These are phyloP conservation scores for Brachypteracias leptosomus DNA, from an alignment of 2,113 vertebrate species.

Conservation along the genomic window DNA sequence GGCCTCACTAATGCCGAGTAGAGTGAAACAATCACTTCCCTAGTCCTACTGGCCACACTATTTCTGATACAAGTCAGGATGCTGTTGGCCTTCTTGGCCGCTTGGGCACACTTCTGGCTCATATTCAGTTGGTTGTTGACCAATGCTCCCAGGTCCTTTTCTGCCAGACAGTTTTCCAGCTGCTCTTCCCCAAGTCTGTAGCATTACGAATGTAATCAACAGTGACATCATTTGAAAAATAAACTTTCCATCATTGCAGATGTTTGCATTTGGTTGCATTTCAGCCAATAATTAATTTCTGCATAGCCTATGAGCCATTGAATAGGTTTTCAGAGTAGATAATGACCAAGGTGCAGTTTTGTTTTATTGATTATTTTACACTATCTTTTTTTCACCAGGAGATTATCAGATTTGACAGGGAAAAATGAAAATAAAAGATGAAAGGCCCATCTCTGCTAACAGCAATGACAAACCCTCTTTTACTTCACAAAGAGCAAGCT, in stretches of 20 bases:
- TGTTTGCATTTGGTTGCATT: background rate
- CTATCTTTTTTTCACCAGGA: background rate
- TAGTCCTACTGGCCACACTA: no score
- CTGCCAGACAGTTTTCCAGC: background rate
- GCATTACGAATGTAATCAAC: background rate
- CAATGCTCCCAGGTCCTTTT: background rate
- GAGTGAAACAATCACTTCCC: no score
- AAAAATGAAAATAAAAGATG: background rate
- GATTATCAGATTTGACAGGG: background rate
- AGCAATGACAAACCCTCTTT: background rate
- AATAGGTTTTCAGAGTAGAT: background rate
- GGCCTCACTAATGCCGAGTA: no score
- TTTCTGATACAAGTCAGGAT: background rate
- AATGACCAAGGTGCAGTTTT: background rate
- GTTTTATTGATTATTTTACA: background rate
- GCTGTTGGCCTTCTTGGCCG: background rate
- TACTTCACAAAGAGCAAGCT: background rate
- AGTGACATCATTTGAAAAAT: background rate
- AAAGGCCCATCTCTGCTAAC: background rate
- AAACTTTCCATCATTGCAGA: background rate
- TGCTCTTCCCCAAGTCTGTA: background rate
- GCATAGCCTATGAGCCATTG: background rate
- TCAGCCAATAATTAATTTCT: background rate
- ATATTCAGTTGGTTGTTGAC: rapidly evolving
- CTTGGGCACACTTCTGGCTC: background rate